These are phyloP conservation scores for Drosophila ogumai DNA, from an alignment of 1,140 invertebrate genomes.

Conservation along the genomic window DNA sequence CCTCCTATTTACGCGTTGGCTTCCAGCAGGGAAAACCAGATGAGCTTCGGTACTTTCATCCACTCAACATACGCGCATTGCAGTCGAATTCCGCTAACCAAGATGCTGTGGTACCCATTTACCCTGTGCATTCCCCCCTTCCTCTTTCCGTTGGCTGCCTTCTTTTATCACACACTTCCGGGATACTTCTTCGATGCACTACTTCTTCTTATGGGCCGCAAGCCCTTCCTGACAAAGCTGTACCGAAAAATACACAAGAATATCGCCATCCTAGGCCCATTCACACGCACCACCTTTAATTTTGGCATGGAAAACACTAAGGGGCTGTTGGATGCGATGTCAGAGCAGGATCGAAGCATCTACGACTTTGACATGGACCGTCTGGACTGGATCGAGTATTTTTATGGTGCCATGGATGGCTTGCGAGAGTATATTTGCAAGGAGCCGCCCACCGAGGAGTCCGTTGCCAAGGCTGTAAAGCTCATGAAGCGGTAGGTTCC, in stretches of 20 bases:
- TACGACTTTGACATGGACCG: constrained; percentile 89
- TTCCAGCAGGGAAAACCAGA: constrained; percentile 87
- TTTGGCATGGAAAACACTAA: constrained; percentile 88
- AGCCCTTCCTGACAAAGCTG: constrained; percentile 86
- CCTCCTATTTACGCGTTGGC: constrained; percentile 89
- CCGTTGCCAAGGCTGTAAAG: constrained; percentile 84
- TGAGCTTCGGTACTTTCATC: constrained; percentile 87
- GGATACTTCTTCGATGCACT: constrained; percentile 86
- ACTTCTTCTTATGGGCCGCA: constrained; percentile 84
- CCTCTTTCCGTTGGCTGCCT: constrained; percentile 84
- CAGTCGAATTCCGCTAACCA: constrained; percentile 65
- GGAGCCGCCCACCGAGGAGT: constrained; percentile 87
- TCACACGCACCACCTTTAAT: constrained; percentile 88
- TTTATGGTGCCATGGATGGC: constrained; percentile 87
- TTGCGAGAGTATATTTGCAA: constrained; percentile 89
- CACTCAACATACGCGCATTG: constrained; percentile 52
- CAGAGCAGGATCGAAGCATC: constrained; percentile 86
- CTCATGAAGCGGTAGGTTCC: constrained; percentile 7
- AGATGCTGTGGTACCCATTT: constrained; percentile 85
- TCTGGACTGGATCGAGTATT: constrained; percentile 88
- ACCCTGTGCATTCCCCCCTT: constrained; percentile 74
- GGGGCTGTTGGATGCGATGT: constrained; percentile 87
- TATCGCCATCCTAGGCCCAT: constrained; percentile 88
- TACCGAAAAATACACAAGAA: constrained; percentile 90
- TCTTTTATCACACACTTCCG: constrained; percentile 87